Evolutionary conservation across 2,888 invertebrate species (phyloP).

Genomic region (Steinernema hermaphroditum): DNA sequence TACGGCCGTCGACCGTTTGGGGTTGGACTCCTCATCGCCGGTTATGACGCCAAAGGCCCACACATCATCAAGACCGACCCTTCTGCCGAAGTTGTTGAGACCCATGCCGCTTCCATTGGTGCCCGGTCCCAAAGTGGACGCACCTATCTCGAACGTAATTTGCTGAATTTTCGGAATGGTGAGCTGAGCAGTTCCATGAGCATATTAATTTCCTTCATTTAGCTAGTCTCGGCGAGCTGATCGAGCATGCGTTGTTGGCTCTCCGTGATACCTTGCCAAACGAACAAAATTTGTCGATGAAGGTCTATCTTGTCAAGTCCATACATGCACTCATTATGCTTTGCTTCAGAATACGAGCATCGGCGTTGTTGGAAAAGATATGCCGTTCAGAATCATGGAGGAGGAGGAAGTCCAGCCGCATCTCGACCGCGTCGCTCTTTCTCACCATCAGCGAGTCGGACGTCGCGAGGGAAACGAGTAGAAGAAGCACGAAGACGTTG

Average conservation of each 20-base stretch:
- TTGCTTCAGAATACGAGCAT: conserved; percentile 82
- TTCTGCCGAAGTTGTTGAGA: conserved; percentile 94
- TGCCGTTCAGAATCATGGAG: conserved; percentile 78
- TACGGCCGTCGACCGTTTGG: conserved; percentile 96
- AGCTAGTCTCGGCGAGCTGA: conserved; percentile 77
- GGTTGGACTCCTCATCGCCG: conserved; percentile 93
- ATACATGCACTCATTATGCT: conserved; percentile 37
- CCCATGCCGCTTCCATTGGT: conserved; percentile 98
- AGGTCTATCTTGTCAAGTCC: conserved; percentile 71
- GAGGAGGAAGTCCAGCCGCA: conserved; percentile 76
- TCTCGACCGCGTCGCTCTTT: conserved; percentile 59
- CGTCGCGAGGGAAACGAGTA: neutral
- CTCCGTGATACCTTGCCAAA: conserved; percentile 92
- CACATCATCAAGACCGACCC: conserved; percentile 97
- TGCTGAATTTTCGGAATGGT: conserved; percentile 74
- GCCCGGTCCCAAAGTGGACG: conserved; percentile 94
- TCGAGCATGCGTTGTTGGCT: conserved; percentile 90
- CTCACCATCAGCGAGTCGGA: neutral
- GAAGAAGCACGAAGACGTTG: too few species aligned
- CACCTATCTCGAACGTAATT: conserved; percentile 91
- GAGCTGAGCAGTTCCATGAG: neutral
- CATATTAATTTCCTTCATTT: conserved; percentile 36
- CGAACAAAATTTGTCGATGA: conserved; percentile 86
- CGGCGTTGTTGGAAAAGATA: conserved; percentile 84
- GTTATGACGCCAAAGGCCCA: conserved; percentile 90